These are phyloP conservation scores for Pseudomugil gertrudae DNA, from an alignment of 2,797 vertebrate species.

Conservation along the genomic window DNA sequence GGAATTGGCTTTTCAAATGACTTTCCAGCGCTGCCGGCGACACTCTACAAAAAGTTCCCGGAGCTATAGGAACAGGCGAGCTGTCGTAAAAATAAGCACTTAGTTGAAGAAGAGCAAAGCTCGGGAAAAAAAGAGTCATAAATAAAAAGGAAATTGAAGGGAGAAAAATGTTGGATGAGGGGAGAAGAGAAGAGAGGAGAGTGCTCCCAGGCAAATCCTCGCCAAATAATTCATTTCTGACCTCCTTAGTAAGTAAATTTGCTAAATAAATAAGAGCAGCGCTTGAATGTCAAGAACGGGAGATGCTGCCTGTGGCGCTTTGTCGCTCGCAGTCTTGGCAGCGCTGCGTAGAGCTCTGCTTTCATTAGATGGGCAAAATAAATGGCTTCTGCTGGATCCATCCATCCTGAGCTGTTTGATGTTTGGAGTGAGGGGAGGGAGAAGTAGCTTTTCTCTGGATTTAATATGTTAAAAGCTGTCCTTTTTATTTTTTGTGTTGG, in stretches of 20 bases:
- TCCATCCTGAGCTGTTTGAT: constrained; percentile 80
- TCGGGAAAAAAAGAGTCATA: constrained; percentile 55
- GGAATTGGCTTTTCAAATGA: constrained; percentile 79
- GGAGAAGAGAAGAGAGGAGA: constrained; percentile 69
- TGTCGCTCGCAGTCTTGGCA: constrained; percentile 79
- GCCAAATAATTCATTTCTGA: constrained; percentile 86
- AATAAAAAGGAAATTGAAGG: constrained; percentile 80
- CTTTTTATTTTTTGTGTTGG: constrained; percentile 71
- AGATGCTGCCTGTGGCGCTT: constrained; percentile 77
- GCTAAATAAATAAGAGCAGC: constrained; percentile 86
- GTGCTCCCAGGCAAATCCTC: constrained; percentile 82
- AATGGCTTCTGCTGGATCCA: constrained; percentile 80
- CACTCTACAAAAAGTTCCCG: constrained; percentile 77
- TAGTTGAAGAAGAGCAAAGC: constrained; percentile 73
- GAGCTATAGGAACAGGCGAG: constrained; percentile 75
- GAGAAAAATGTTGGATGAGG: constrained; percentile 74
- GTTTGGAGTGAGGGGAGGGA: constrained; percentile 64
- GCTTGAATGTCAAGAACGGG: constrained; percentile 82
- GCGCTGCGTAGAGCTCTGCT: constrained; percentile 67
- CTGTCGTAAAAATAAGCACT: constrained; percentile 78
- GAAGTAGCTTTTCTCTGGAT: constrained; percentile 77
- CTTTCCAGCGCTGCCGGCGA: constrained; percentile 76
- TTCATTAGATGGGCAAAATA: constrained; percentile 83
- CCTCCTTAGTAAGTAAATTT: constrained; percentile 87
- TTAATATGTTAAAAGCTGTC: constrained; percentile 85